These are phyloP conservation scores for Trididemnum nubilum DNA, from an alignment of 23 tunicate species.

Conservation along the genomic window DNA sequence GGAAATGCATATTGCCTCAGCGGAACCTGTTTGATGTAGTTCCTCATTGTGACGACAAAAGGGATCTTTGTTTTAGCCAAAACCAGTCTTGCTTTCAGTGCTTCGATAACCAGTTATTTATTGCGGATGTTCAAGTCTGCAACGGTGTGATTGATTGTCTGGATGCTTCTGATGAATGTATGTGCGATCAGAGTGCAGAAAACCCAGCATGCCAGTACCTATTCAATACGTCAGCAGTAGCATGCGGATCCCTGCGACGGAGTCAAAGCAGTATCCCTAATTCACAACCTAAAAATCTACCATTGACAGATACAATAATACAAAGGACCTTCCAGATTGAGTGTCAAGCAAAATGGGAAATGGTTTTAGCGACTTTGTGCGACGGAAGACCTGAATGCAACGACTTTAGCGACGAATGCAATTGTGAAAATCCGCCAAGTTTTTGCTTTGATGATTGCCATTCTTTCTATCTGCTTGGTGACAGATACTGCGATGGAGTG, in stretches of 20 bases:
- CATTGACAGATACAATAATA: neutral
- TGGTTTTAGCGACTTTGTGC: slow-evolving; percentile 20
- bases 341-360: slow-evolving; percentile 18
- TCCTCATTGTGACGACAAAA: slow-evolving; percentile 40
- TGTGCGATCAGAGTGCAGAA: slow-evolving; percentile 11
- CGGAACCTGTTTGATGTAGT: slow-evolving; percentile 25
- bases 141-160: slow-evolving; percentile 46
- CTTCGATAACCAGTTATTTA: slow-evolving; percentile 15
- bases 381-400: slow-evolving; percentile 57
- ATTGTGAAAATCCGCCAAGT: slow-evolving; percentile 9
- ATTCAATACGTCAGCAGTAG: neutral
- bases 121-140: slow-evolving; percentile 39
- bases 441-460: slow-evolving; percentile 40
- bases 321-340: neutral
- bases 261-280: neutral
- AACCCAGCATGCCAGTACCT: neutral
- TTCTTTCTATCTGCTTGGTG: slow-evolving; percentile 26
- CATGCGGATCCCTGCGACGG: neutral
- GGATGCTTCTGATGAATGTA: slow-evolving; percentile 54
- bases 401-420: slow-evolving; percentile 49
- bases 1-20: slow-evolving; percentile 30
- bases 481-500: slow-evolving; percentile 41
- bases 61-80: slow-evolving; percentile 35
- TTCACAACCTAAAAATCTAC: neutral
- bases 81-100: slow-evolving; percentile 37